Evolutionary conservation across 2,113 vertebrate genomes (phyloP).

Genomic region (Callipepla squamata): DNA sequence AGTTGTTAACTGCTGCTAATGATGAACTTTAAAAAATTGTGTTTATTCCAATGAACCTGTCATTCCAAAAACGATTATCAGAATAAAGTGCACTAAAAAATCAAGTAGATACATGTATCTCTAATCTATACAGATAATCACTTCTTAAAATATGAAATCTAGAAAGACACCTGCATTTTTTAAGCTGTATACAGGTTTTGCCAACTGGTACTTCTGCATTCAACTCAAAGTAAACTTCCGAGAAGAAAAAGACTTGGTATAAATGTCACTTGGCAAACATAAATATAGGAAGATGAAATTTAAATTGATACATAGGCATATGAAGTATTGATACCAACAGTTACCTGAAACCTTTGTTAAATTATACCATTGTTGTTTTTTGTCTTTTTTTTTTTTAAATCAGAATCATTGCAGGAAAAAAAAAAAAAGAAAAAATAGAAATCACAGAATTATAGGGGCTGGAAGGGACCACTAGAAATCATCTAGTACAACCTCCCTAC

Average conservation of each 20-base stretch:
- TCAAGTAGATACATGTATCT: not conserved
- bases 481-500: no score
- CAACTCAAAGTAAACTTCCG: slow-evolving; percentile 45
- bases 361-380: not conserved
- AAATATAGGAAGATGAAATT: slow-evolving; percentile 32
- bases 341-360: not conserved
- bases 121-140: slow-evolving; percentile 40
- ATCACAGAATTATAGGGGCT: no score
- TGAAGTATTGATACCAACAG: not conserved
- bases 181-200: not conserved
- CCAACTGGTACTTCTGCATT: not conserved
- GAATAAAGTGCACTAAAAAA: not conserved
- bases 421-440: not conserved
- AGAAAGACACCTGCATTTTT: slow-evolving; percentile 10
- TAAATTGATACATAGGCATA: not conserved
- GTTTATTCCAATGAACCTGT: not conserved
- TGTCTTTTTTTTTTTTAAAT: not conserved
- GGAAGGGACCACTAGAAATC: no score
- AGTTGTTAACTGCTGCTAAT: not conserved
- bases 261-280: not conserved
- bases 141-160: slow-evolving; percentile 52
- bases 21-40: not conserved
- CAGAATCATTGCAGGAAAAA: not conserved
- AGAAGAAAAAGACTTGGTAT: slow-evolving; percentile 10
- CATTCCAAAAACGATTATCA: not conserved